phyloP scores from a whole-genome alignment of 1,140 invertebrate species.

The Andrena cerasifolii region DNA sequence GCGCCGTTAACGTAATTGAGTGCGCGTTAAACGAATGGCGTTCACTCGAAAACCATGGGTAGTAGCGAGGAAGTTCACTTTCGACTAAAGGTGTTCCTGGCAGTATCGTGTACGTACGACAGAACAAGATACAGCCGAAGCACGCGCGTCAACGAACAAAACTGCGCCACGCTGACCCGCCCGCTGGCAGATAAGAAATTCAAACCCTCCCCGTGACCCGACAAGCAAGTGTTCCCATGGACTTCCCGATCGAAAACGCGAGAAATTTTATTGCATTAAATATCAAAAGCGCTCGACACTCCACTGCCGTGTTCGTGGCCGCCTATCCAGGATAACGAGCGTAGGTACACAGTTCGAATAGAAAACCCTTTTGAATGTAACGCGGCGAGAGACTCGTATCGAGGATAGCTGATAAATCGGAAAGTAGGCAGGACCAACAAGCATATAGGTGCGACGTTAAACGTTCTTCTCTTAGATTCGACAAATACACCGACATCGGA shows the following conservation, averaged over 20 bases:
- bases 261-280: conserved; percentile 14
- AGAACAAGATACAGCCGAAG: not conserved
- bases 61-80: not conserved
- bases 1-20: not conserved
- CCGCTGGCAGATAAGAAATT: not conserved
- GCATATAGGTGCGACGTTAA: conserved; percentile 16
- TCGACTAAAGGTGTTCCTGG: conserved; percentile 23
- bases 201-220: not conserved
- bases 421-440: conserved; percentile 4
- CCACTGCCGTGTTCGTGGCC: not conserved
- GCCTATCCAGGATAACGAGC: not conserved
- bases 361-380: not conserved
- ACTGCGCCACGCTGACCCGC: not conserved
- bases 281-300: not conserved
- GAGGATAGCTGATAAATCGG: not conserved
- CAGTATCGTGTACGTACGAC: conserved; percentile 23
- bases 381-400: not conserved
- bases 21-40: conserved; percentile 3
- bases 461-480: not conserved
- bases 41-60: not conserved
- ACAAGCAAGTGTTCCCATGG: conserved; percentile 21
- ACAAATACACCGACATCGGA: not conserved
- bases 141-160: not conserved
- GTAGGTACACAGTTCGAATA: not conserved
- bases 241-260: not conserved